These are phyloP conservation scores for Perca flavescens DNA, from an alignment of 2,113 vertebrate genomes.

Conservation along the genomic window DNA sequence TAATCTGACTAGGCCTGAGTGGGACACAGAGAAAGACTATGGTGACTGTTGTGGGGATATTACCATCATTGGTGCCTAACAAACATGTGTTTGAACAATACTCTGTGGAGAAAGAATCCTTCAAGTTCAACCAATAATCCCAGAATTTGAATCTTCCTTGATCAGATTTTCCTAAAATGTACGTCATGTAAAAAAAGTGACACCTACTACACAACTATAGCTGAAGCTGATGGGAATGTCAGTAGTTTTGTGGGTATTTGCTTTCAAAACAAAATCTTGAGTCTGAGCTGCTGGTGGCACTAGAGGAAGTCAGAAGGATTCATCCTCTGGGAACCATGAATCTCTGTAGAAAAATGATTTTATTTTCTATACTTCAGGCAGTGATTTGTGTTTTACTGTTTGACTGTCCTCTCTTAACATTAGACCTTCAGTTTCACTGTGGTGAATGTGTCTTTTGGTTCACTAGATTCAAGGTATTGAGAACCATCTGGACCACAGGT, in stretches of 20 bases:
- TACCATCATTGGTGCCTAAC: neutral
- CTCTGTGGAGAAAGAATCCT: neutral
- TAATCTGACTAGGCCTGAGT: conserved; percentile 39
- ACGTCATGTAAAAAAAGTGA: neutral
- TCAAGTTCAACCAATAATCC: neutral
- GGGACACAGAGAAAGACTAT: conserved; percentile 36
- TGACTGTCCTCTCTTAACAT: neutral
- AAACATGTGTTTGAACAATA: conserved; percentile 2
- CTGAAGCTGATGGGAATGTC: neutral
- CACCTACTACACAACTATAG: neutral
- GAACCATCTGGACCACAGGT: conserved; percentile 49
- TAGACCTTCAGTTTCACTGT: conserved; percentile 7
- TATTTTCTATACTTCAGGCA: neutral
- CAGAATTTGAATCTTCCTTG: neutral
- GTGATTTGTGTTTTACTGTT: neutral
- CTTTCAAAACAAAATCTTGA: neutral
- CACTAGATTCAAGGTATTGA: neutral
- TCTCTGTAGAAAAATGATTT: neutral
- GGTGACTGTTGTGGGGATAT: conserved; percentile 24
- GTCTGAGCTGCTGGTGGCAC: neutral
- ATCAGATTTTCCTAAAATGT: neutral
- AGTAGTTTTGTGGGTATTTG: neutral
- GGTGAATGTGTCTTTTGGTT: neutral
- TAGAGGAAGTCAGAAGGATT: neutral
- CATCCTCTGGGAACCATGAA: neutral